Base-by-base conservation (phyloP, 2,113 vertebrate genomes). In the Pelmatolapia mariae region DNA sequence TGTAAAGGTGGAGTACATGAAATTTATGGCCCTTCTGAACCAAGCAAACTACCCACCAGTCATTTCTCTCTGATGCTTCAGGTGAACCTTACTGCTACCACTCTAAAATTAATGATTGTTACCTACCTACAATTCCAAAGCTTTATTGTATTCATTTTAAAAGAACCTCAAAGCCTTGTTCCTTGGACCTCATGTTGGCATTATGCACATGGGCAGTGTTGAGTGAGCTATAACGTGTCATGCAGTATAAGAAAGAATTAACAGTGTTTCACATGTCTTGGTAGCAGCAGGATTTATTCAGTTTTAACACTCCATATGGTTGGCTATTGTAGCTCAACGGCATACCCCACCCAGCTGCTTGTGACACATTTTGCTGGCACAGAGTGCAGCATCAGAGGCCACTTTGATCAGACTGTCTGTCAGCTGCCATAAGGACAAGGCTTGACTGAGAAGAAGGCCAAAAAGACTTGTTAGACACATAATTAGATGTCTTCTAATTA, bases 301-400 rank as follows among this genome's bases (percentile, higher is more conserved):
- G 92, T 81, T 95, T 92, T 94, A 93, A 59, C 94, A 90, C 89
- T 91, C 96, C 97, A 98, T 97, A 97, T 97, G 97, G 96, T 93
- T 12, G 26, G 45, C 45, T 78, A 94, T 91, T 81, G 92, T 96
- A 96, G 96, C 96, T 95, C 94, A 95, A 95, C 96, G 93, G 96
- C 96, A 95, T 96, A 38, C 92, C 92, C 94, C 52, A 86, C 95
- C 96, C 97, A 97, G 97, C 97, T 97, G 97, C 96, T 94, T 94
- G 87, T 94, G 95, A 97, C 97, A 97, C 96, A 95, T 96, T 97
- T 96, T 95, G 5, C 95, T 96, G 97, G 97, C 96, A 96, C 88
- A 89, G 89, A 80, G 82, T 1, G 0, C 92, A 94, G 94, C 90
- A 91, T 86, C 91, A 83, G 85, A 91, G 93, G 73, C 83, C 87